Percentiles rank a stretch among this genome's conserved stretches.
Evolutionary conservation across 2,888 invertebrate genomes (phyloP).

Genomic region (Alviniconcha strummeri): DNA sequence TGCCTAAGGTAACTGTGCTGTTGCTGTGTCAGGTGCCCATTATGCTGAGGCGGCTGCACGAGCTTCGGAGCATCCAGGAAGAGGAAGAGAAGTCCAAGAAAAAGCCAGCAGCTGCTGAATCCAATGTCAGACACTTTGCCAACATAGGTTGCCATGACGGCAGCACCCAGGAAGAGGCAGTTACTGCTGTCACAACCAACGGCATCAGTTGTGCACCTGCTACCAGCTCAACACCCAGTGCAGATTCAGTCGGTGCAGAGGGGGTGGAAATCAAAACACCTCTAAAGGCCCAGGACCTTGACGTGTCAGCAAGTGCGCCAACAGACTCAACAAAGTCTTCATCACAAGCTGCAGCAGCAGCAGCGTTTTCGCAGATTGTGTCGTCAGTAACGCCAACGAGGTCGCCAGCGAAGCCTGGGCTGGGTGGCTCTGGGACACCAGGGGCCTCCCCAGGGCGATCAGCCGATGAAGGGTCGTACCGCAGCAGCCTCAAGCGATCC

Average conservation of each 20-base stretch:
- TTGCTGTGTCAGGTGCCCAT: slow-evolving; percentile 79
- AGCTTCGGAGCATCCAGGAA: slow-evolving; percentile 77
- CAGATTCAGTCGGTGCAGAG: no score
- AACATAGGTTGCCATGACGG: slow-evolving; percentile 1
- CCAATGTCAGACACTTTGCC: slow-evolving; percentile 32
- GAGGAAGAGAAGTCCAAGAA: slow-evolving; percentile 38
- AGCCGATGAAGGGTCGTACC: slow-evolving; percentile 13
- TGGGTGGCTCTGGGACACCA: not conserved
- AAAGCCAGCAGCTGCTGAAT: slow-evolving; percentile 32
- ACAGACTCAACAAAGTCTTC: not conserved
- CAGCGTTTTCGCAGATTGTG: not conserved
- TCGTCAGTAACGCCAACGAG: not conserved
- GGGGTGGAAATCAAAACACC: not conserved
- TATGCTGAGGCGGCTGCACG: slow-evolving; percentile 88
- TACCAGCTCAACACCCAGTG: no score
- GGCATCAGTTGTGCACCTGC: no score
- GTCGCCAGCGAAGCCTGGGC: not conserved
- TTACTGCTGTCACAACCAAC: no score
- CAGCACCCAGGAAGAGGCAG: slow-evolving; percentile 37
- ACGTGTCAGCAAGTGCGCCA: not conserved
- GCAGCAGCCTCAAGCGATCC: slow-evolving; percentile 37
- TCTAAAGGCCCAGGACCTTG: no score
- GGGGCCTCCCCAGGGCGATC: not conserved
- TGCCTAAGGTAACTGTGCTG: no score
- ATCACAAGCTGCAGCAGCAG: not conserved